These are phyloP conservation scores for Macaca nemestrina DNA, from an alignment of 2,113 vertebrate genomes.

Conservation along the genomic window DNA sequence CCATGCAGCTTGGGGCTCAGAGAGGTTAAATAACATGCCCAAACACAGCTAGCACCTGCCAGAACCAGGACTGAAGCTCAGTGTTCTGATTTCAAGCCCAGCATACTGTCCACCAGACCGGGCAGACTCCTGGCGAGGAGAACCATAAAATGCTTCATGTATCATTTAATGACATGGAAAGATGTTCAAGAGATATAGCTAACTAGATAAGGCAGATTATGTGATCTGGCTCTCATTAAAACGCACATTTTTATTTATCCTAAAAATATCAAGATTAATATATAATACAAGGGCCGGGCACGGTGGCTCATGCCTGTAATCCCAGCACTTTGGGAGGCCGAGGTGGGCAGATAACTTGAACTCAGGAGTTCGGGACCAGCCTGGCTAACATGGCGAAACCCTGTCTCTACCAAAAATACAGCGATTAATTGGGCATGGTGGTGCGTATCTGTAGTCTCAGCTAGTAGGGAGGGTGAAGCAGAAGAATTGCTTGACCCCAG, in stretches of 20 bases:
- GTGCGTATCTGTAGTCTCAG: too few species aligned
- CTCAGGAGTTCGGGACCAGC: too few species aligned
- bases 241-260: neutral
- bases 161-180: constrained; percentile 45
- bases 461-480: too few species aligned
- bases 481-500: too few species aligned
- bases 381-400: too few species aligned
- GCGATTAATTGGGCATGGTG: too few species aligned
- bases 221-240: neutral
- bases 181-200: neutral
- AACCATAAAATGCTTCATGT: constrained; percentile 27
- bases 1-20: neutral
- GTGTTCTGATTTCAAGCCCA: neutral
- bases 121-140: neutral
- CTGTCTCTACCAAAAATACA: too few species aligned
- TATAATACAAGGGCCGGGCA: neutral
- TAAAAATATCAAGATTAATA: neutral
- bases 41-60: neutral
- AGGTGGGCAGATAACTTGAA: too few species aligned
- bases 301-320: too few species aligned
- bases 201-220: neutral
- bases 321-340: too few species aligned
- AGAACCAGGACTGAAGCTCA: neutral
- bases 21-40: neutral
- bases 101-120: neutral